These are phyloP conservation scores for Ophiothrix spiculata DNA, from an alignment of 35 echinoderm and acorn worm species.

Conservation along the genomic window DNA sequence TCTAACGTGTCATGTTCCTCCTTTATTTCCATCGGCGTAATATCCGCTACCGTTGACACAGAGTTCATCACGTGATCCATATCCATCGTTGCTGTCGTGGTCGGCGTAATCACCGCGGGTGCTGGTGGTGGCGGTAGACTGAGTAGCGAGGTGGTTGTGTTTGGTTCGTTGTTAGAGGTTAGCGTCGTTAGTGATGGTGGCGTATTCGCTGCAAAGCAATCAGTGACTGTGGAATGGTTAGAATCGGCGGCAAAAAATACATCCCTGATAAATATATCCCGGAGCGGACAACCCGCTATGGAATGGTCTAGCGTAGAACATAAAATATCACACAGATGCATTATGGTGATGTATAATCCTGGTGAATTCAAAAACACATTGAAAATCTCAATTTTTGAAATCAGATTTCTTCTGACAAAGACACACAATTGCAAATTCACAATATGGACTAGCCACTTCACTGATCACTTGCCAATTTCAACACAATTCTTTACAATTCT, in stretches of 20 bases:
- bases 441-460: no score
- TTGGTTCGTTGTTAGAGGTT: background rate
- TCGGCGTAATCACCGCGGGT: background rate
- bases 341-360: no score
- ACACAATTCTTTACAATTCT: no score
- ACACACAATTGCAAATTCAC: no score
- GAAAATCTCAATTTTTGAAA: no score
- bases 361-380: no score
- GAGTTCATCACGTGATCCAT: background rate
- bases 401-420: background rate
- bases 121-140: background rate
- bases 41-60: background rate
- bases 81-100: background rate
- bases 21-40: constrained; percentile 2
- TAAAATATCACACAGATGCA: background rate
- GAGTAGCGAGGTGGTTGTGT: background rate
- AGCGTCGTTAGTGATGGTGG: background rate
- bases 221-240: background rate
- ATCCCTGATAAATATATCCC: background rate
- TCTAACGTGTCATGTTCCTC: background rate
- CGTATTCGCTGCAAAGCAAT: background rate
- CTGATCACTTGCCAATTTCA: no score
- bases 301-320: background rate
- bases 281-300: background rate
- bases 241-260: background rate